Base-by-base conservation (phyloP, 2,797 vertebrate species). In the Apodemus agrarius region DNA sequence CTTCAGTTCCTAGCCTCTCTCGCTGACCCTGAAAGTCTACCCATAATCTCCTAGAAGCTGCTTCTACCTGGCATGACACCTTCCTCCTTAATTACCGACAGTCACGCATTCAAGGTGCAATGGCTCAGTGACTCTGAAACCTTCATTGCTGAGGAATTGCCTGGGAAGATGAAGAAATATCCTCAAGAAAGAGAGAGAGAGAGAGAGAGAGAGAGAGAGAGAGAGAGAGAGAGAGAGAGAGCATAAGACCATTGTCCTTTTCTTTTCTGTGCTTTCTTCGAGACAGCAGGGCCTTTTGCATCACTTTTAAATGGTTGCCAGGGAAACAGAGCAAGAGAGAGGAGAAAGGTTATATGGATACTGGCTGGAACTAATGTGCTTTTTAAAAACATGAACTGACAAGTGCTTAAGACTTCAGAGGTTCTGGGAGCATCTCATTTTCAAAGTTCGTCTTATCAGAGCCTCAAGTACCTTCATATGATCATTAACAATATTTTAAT, bases 281-380 rank as follows among this genome's bases (percentile, higher is more conserved):
- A 98, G 98, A 98, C 98, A 98, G 98, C 98, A 95, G 97, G 98
- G 97, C 98, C 98, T 98, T 98, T 98, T 93, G 97, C 98, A 98
- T 98, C 97, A 98, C 97, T 98, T 98, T 98, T 98, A 98, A 98
- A 98, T 98, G 98, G 98, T 99, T 99, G 97, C 98, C 98, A 98
- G 90, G 98, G 98, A 98, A 98, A 99, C 98, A 96, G 98, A 98
- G 98, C 98, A 96, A 98, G 96, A 98, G 97, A 98, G 97, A 98
- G 96, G 97, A 98, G 98, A 98, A 98, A 98, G 98, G 98, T 98
- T 98, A 98, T 97, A 95, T 98, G 98, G 98, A 98, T 98, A 98
- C 98, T 98, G 98, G 98, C 98, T 96, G 96, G 97, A 98, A 97
- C 98, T 98, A 98, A 98, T 98, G 98, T 97, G 98, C 97, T 98